Base-by-base conservation (phyloP, 1,140 invertebrate species). In the Periplaneta americana region DNA sequence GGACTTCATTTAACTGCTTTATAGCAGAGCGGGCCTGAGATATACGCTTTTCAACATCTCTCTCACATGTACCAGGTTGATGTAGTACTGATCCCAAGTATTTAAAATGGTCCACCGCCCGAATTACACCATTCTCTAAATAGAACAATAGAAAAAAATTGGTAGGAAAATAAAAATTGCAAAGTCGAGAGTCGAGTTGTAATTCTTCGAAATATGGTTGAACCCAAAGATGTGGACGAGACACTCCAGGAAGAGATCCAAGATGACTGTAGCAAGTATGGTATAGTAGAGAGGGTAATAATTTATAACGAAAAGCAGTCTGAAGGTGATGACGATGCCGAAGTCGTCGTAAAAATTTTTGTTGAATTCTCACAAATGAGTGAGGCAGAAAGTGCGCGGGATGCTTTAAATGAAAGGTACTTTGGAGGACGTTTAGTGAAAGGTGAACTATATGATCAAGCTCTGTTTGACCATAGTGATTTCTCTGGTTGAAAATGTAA, bases 251-350 rank as follows among this genome's bases (percentile, higher is more conserved):
- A 97, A 86, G 99, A 99, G 91, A 99, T 99, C 83, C 96, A 97
- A 84, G 98, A 99, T 84, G 98, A 99, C 89, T 99, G 97, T 88
- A 93, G 93, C 82, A 97, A 97, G 91, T 97, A 93, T 89, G 97
- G 98, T 75, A 90, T 89, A 76, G 97, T 99, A 22, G 94, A 96
- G 84, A 90, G 96, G 74, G 98, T 99, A 28, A 98, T 99, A 83
- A 99, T 99, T 87, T 99, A 99, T 88, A 98, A 99, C 87, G 98
- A 99, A 89, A 94, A 94, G 84, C 98, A 99, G 88, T 95, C 94
- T 18, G 97, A 98, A 88, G 97, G 98, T 83, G 93, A 94, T 84
- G 92, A 92, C 36, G 93, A 97, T 88, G 94, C 95, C 8, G 95
- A 97, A 87, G 93, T 98, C 77, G 95, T 97, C 86, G 98, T 99